Evolutionary conservation across 2,797 vertebrate genomes (phyloP).

Genomic region (Pogoniulus pusillus): DNA sequence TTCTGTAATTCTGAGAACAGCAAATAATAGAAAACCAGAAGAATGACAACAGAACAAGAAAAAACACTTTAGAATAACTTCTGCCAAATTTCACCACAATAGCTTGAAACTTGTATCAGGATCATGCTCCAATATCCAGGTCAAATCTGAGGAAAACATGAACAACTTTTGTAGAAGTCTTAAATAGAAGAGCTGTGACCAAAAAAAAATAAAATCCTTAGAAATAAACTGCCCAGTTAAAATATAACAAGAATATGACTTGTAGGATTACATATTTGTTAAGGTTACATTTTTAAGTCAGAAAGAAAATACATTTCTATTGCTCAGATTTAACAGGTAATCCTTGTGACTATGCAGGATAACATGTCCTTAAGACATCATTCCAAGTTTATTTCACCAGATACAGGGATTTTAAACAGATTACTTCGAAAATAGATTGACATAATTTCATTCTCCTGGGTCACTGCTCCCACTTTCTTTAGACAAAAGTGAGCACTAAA

Average conservation of each 20-base stretch:
- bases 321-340: neutral
- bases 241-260: neutral
- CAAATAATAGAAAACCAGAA: neutral
- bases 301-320: neutral
- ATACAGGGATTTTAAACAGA: neutral
- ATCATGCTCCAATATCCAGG: neutral
- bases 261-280: neutral
- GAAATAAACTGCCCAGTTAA: neutral
- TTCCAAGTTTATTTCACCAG: neutral
- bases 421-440: neutral
- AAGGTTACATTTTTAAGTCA: neutral
- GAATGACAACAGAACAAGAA: neutral
- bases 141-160: neutral
- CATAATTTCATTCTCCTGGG: neutral
- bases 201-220: neutral
- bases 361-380: neutral
- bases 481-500: neutral
- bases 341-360: neutral
- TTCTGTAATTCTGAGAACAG: neutral
- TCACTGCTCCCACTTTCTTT: neutral
- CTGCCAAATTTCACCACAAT: neutral
- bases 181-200: neutral
- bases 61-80: neutral
- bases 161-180: neutral
- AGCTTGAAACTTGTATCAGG: neutral